These are phyloP conservation scores for Ctenomys sociabilis DNA, from an alignment of 2,113 vertebrate genomes.

Conservation along the genomic window DNA sequence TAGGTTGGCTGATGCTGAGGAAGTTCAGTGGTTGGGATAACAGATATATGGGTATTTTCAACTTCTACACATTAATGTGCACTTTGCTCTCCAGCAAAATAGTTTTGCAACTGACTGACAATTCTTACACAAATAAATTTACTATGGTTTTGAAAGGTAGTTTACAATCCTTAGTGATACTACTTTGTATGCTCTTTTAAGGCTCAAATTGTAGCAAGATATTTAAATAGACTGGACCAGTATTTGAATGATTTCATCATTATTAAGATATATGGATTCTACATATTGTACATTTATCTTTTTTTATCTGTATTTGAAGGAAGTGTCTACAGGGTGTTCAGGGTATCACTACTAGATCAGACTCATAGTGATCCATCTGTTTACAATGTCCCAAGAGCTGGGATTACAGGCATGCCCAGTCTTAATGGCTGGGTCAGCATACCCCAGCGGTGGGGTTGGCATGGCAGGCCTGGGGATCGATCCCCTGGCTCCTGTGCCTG, in stretches of 20 bases:
- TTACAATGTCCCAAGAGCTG: too few relatives aligned
- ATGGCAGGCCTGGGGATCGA: too few relatives aligned
- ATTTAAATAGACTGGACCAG: conserved; percentile 67
- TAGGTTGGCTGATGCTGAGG: not conserved
- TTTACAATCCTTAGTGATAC: conserved; percentile 53
- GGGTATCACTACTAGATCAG: too few relatives aligned
- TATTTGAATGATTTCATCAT: conserved; percentile 51
- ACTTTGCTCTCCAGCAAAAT: conserved; percentile 65
- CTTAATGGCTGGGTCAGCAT: too few relatives aligned
- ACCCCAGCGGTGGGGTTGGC: too few relatives aligned
- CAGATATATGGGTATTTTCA: conserved; percentile 34
- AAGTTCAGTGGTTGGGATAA: not conserved
- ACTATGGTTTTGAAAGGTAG: conserved; percentile 63
- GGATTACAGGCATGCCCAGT: too few relatives aligned
- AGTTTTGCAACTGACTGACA: conserved; percentile 61
- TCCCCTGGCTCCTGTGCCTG: too few relatives aligned
- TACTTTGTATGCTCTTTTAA: conserved; percentile 40
- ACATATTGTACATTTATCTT: conserved; percentile 39
- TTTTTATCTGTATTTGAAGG: too few relatives aligned
- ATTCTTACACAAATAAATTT: conserved; percentile 56
- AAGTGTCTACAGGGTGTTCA: too few relatives aligned
- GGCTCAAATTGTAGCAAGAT: conserved; percentile 66
- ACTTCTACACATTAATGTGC: conserved; percentile 30
- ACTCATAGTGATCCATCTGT: too few relatives aligned
- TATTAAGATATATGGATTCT: conserved; percentile 49